These are phyloP conservation scores for Apis cerana DNA, from an alignment of 1,140 invertebrate genomes.

Conservation along the genomic window DNA sequence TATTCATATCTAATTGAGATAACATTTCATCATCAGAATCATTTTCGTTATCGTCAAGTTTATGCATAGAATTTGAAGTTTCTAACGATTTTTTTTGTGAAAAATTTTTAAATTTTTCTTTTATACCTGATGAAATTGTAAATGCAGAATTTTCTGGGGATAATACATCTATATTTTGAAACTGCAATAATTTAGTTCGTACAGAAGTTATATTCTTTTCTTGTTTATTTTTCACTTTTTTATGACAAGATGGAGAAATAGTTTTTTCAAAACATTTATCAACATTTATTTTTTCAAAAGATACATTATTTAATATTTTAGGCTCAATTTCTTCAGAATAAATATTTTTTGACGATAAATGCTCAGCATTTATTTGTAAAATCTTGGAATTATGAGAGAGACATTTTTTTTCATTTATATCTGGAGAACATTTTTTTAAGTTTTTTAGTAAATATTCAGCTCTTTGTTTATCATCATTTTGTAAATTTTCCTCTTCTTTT, in stretches of 20 bases:
- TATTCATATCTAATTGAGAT: slow-evolving; percentile 69
- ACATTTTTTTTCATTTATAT: background rate
- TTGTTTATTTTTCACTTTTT: background rate
- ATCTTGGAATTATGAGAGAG: background rate
- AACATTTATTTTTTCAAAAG: background rate
- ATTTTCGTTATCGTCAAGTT: slow-evolving; percentile 22
- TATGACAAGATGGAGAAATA: background rate
- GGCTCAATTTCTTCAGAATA: background rate
- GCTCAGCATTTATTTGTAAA: background rate
- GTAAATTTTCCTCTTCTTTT: background rate
- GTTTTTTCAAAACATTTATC: background rate
- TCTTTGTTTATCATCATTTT: background rate
- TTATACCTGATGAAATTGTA: background rate
- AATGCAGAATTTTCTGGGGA: background rate
- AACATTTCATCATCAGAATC: slow-evolving; percentile 71
- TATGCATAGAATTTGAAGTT: background rate
- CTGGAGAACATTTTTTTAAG: slow-evolving; percentile 9
- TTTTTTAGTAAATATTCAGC: background rate
- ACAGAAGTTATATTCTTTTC: slow-evolving; percentile 2
- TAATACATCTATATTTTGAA: background rate
- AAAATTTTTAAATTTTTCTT: background rate
- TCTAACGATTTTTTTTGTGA: background rate
- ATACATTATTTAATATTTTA: background rate
- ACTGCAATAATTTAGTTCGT: slow-evolving; percentile 19
- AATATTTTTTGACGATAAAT: background rate